Evolutionary conservation across 2,888 invertebrate species (phyloP).

Genomic region (Empis stercorea): DNA sequence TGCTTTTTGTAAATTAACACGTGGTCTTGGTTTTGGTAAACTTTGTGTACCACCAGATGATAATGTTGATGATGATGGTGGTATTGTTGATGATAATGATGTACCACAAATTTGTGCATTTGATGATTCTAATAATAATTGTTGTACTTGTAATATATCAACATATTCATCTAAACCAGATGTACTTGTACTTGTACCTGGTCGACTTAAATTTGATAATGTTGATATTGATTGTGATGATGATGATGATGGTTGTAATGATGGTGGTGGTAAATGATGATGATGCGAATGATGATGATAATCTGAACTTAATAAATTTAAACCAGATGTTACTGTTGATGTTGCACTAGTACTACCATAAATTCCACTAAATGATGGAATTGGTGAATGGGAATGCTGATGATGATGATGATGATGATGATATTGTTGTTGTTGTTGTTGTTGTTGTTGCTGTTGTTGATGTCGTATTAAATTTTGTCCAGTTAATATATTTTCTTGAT

Average conservation of each 20-base stretch:
- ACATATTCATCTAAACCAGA: conserved; percentile 57
- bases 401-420: conserved; percentile 14
- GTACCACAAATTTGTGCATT: conserved; percentile 23
- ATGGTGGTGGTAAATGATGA: conserved; percentile 13
- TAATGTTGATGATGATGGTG: conserved; percentile 19
- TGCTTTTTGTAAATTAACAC: conserved; percentile 35
- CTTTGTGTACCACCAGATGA: conserved; percentile 17
- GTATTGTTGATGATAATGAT: too few relatives aligned
- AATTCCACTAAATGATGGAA: not conserved
- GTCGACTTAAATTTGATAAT: conserved; percentile 1
- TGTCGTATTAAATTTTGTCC: not conserved
- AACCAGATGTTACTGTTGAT: conserved; percentile 16
- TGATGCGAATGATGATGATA: conserved; percentile 18
- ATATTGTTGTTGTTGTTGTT: conserved; percentile 7
- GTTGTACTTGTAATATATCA: conserved; percentile 71
- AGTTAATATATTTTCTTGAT: not conserved
- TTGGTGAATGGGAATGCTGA: conserved; percentile 10
- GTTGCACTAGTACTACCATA: not conserved
- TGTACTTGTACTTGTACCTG: conserved; percentile 6
- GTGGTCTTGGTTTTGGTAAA: conserved; percentile 26
- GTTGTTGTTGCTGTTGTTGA: conserved; percentile 10
- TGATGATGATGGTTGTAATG: conserved; percentile 10
- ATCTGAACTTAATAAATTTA: conserved; percentile 17
- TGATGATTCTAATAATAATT: conserved; percentile 48
- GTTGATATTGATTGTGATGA: conserved; percentile 2